These are phyloP conservation scores for Xylota segnis DNA, from an alignment of 2,888 invertebrate genomes.

Conservation along the genomic window DNA sequence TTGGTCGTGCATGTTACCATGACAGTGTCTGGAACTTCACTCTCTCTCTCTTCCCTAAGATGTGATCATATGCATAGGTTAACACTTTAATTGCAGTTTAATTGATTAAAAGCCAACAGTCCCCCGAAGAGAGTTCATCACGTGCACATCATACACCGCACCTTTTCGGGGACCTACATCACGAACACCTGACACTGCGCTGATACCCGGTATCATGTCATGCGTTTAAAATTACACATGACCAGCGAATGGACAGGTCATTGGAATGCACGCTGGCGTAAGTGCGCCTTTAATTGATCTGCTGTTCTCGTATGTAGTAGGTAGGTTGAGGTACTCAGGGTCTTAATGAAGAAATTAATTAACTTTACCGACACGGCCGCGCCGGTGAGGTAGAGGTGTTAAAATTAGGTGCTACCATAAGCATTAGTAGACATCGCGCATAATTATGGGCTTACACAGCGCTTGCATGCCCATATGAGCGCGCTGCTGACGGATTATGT, in stretches of 20 bases:
- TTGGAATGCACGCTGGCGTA: neutral
- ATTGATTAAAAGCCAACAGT: neutral
- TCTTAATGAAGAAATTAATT: neutral
- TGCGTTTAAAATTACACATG: slow-evolving; percentile 46
- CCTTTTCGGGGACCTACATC: slow-evolving; percentile 36
- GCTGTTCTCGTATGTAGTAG: neutral
- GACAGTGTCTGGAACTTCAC: neutral
- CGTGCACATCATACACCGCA: neutral
- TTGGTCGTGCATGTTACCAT: neutral
- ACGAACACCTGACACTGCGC: slow-evolving; percentile 39
- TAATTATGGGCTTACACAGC: neutral
- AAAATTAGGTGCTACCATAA: neutral
- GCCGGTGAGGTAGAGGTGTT: neutral
- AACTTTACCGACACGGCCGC: neutral
- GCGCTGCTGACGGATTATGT: neutral
- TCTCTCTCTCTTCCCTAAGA: neutral
- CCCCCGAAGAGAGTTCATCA: no score
- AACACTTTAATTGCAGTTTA: neutral
- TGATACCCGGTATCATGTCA: slow-evolving; percentile 36
- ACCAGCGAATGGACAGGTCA: slow-evolving; percentile 37
- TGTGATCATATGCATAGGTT: neutral
- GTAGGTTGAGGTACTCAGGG: neutral
- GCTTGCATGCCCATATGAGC: neutral
- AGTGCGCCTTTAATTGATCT: neutral
- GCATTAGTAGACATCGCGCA: neutral